Evolutionary conservation across 2,888 invertebrate genomes (phyloP), one percentile per base, ranked within the genome.

Genomic region (Eristalis intricaria): DNA sequence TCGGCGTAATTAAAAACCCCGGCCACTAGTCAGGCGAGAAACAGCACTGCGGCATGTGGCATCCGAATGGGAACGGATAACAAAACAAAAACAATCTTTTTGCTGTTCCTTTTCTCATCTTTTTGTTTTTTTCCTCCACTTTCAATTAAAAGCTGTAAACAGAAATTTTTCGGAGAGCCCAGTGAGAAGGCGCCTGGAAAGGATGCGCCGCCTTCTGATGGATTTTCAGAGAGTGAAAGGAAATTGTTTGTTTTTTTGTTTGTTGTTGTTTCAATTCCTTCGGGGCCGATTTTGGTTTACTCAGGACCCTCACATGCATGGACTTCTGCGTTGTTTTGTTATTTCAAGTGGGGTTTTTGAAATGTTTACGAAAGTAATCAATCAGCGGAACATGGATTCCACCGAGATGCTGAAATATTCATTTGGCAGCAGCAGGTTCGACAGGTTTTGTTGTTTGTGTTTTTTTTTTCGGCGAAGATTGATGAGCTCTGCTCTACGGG

Each of bases 1-100:
- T 81, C 43, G 85, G 74, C 82, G 85, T 86, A 86, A 86, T 82
- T 86, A 86, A 86, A 86, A 85, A 77, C 35, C 43, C 64, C 50
- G 40, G 23, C 74, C 43, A 35, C 60, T 60, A 22, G 35, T 43
- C 15, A 43, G 26, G 15, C 60, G 29, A 40, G 7, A 13, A 66
- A 38, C 58, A 38, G 56, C 56, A 58, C 1, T 13, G 43, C 15
- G 64, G 63, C 74, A 65, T 56, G 40, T 71, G 77, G 71, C 73
- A 61, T 76, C 66, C 35, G 32, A 74, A 74, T 69, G 11, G 58
- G 64, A 43, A 58, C 32, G 23, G 22, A 32, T 43, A 70, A 65
- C n/a, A 69, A 22, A 60, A 66, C 19, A 40, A 63, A 65, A 26
- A 70, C 19, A 10, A 38, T 58, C 26, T 26, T 26, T 26, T 26